These are phyloP conservation scores for Bruchidius siliquastri DNA, from an alignment of 2,888 invertebrate genomes.

Conservation along the genomic window DNA sequence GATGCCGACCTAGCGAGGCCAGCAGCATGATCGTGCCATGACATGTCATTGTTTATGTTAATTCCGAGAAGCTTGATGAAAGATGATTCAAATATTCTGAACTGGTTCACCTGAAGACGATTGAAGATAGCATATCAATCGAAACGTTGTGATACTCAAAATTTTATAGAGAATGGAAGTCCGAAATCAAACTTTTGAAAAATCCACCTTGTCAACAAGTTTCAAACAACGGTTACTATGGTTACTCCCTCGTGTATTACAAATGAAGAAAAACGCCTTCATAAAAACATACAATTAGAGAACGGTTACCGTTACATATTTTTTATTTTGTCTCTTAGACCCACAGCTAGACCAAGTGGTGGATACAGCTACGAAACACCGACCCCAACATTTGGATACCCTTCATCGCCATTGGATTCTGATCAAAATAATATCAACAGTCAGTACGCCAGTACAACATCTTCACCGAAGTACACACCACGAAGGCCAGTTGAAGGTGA, in stretches of 20 bases:
- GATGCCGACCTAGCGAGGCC: too few relatives aligned
- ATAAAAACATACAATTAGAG: background rate
- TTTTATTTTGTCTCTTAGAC: background rate
- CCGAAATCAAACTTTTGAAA: too few relatives aligned
- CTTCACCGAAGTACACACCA: constrained; percentile 12
- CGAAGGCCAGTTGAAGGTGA: background rate
- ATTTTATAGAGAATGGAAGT: too few relatives aligned
- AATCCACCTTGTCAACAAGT: too few relatives aligned
- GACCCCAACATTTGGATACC: constrained; percentile 23
- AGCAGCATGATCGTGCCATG: too few relatives aligned
- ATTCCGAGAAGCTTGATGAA: too few relatives aligned
- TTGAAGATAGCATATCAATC: too few relatives aligned
- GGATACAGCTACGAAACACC: constrained; percentile 30
- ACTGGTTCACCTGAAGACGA: too few relatives aligned
- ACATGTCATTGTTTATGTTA: too few relatives aligned
- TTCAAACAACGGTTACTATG: background rate
- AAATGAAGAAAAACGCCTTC: background rate
- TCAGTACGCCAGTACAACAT: constrained; percentile 24
- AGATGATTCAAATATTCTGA: too few relatives aligned
- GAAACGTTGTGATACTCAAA: too few relatives aligned
- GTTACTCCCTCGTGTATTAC: background rate
- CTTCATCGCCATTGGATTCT: constrained; percentile 8
- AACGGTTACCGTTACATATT: background rate
- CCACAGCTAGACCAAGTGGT: constrained; percentile 9
- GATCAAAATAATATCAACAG: constrained; percentile 21